These are phyloP conservation scores for Asbolus verrucosus DNA, from an alignment of 1,140 invertebrate genomes.

Conservation along the genomic window DNA sequence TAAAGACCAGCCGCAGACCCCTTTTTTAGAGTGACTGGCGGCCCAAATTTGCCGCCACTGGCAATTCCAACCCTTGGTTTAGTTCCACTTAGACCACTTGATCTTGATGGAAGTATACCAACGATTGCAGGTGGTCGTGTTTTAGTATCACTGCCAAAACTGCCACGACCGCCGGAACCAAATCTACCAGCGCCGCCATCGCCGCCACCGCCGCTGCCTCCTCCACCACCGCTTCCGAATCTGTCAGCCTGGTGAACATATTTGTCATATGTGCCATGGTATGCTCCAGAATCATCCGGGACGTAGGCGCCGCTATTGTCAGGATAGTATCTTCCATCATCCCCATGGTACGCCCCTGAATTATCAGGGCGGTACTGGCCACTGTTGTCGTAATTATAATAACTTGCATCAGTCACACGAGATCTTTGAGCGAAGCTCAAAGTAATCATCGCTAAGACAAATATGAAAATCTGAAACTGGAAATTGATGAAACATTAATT, in stretches of 20 bases:
- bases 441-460: conserved; percentile 17
- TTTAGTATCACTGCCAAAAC: background rate
- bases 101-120: too few species aligned
- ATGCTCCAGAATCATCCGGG: conserved; percentile 32
- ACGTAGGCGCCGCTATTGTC: conserved; percentile 35
- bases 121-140: too few species aligned
- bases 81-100: too few species aligned
- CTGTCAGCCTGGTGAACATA: conserved; percentile 43
- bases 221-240: conserved; percentile 25
- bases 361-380: conserved; percentile 40
- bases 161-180: background rate
- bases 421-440: background rate
- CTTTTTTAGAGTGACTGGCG: conserved; percentile 4
- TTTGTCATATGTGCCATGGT: conserved; percentile 33
- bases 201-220: conserved; percentile 25
- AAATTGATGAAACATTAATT: background rate
- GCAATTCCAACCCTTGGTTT: background rate
- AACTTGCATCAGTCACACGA: background rate
- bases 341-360: conserved; percentile 49
- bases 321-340: conserved; percentile 21
- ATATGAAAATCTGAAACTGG: background rate
- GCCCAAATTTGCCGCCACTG: too few species aligned
- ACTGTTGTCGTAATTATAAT: background rate
- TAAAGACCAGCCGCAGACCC: conserved; percentile 40
- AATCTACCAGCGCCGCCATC: background rate